These are phyloP conservation scores for Hesperophylax magnus DNA, from an alignment of 1,140 invertebrate genomes.

Conservation along the genomic window DNA sequence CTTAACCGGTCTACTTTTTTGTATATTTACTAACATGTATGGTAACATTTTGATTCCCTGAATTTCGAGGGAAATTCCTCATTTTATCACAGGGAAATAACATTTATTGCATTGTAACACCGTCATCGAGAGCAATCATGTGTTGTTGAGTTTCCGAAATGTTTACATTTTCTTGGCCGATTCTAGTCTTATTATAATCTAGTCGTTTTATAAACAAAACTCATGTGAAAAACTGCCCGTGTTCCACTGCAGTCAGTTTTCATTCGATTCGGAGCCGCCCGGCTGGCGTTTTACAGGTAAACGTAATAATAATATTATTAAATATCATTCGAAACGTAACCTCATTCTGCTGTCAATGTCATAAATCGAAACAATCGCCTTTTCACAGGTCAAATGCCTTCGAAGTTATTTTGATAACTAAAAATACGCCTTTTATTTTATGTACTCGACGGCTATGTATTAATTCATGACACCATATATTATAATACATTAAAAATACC, in stretches of 20 bases:
- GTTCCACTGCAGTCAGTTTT: not conserved
- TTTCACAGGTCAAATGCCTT: no score
- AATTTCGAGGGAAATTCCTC: no score
- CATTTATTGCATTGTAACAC: no score
- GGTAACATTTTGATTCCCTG: no score
- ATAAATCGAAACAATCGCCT: conserved; percentile 7
- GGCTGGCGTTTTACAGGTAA: conserved; percentile 31
- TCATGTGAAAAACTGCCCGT: conserved; percentile 21
- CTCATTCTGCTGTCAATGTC: conserved; percentile 38
- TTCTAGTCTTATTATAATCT: conserved; percentile 24
- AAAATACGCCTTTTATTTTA: no score
- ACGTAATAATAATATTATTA: not conserved
- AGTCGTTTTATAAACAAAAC: conserved; percentile 30
- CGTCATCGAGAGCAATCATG: conserved; percentile 20
- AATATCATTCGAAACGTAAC: not conserved
- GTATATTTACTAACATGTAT: no score
- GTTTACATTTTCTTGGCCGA: conserved; percentile 29
- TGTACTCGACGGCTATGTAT: no score
- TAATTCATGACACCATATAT: no score
- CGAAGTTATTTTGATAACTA: no score
- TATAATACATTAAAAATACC: no score
- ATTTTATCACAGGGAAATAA: no score
- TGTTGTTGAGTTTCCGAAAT: conserved; percentile 13
- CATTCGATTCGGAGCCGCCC: not conserved
- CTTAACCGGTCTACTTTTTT: no score